These are phyloP conservation scores for Pinctada fucata DNA, from an alignment of 2,888 invertebrate genomes.

Conservation along the genomic window DNA sequence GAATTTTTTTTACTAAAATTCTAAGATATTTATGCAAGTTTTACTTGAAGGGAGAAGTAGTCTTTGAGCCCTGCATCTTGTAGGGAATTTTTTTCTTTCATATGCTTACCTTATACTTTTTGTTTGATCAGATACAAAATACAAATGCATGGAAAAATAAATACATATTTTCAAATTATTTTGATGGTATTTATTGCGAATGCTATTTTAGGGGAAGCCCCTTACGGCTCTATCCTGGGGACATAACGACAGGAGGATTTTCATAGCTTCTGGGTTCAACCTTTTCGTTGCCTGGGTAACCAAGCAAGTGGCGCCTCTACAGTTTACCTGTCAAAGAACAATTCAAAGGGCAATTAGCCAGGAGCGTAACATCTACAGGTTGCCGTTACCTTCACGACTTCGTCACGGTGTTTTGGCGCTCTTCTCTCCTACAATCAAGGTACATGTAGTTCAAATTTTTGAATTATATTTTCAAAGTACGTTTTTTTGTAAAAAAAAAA, in stretches of 20 bases:
- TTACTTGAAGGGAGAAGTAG: no score
- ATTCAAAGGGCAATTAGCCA: slow-evolving; percentile 78
- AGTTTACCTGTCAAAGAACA: slow-evolving; percentile 88
- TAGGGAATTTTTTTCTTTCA: no score
- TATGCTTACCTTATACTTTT: no score
- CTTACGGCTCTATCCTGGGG: slow-evolving; percentile 98
- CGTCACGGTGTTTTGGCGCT: slow-evolving; percentile 65
- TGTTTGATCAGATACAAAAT: no score
- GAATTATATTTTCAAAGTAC: no score
- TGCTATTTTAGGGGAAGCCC: slow-evolving; percentile 80
- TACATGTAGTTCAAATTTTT: no score
- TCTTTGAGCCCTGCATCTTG: no score
- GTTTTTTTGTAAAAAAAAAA: not conserved
- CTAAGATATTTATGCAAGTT: no score
- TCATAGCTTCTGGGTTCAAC: slow-evolving; percentile 93
- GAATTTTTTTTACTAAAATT: no score
- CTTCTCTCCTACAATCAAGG: slow-evolving; percentile 89
- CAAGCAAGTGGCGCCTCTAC: slow-evolving; percentile 91
- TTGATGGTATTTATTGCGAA: no score
- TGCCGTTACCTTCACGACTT: slow-evolving; percentile 92
- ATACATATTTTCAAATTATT: no score
- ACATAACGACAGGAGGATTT: slow-evolving; percentile 96
- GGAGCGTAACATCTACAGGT: slow-evolving; percentile 85
- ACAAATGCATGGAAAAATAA: no score
- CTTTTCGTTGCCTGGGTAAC: slow-evolving; percentile 95